These are phyloP conservation scores for Lucinisca nassula DNA, from an alignment of 2,888 invertebrate genomes.

Conservation along the genomic window DNA sequence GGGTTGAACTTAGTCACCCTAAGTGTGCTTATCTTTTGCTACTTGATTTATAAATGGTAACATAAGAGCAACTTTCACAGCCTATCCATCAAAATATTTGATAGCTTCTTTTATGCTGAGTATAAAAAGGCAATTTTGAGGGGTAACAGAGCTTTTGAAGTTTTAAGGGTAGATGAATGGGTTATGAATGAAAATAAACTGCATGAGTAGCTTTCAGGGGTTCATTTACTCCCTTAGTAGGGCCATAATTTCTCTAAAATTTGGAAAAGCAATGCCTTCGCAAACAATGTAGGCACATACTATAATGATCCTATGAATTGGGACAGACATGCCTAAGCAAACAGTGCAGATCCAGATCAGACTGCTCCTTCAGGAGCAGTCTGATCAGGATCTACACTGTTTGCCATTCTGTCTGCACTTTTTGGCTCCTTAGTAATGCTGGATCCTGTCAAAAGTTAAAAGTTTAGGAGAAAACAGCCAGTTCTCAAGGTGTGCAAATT, in stretches of 20 bases:
- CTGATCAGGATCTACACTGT: too few species aligned
- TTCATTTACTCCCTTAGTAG: neutral
- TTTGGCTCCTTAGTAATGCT: too few species aligned
- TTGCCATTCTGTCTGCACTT: too few species aligned
- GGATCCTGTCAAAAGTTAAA: too few species aligned
- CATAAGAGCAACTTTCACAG: neutral
- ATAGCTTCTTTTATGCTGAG: neutral
- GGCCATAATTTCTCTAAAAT: too few species aligned
- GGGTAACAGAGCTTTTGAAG: neutral
- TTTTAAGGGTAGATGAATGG: neutral
- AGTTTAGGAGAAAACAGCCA: neutral
- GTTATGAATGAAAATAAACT: neutral
- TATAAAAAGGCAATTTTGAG: constrained; percentile 7
- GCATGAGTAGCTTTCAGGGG: neutral
- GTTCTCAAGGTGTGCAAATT: neutral
- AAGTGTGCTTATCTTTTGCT: neutral
- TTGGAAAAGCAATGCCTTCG: too few species aligned
- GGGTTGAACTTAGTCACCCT: neutral
- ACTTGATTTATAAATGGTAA: constrained; percentile 17
- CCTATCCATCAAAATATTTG: neutral
- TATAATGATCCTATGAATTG: too few species aligned
- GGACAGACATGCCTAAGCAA: too few species aligned
- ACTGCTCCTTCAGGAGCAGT: too few species aligned
- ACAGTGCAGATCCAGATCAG: too few species aligned
- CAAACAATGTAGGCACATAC: too few species aligned